A percentile compares a stretch with the other conserved stretches of the same genome.
Evolutionary conservation across 2,888 invertebrate species (phyloP).

Genomic region (Trichogramma evanescens): DNA sequence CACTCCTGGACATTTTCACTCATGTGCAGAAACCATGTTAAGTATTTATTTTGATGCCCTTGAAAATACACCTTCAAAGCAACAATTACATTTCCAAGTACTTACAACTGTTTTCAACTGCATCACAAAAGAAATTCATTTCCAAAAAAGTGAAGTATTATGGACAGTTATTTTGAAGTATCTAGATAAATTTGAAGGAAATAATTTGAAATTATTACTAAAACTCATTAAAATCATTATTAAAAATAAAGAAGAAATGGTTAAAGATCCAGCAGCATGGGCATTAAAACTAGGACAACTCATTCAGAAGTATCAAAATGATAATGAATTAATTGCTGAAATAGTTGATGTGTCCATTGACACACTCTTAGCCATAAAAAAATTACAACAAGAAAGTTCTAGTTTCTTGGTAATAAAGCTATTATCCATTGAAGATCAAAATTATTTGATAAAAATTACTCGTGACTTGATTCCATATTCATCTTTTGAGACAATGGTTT

Average conservation of each 20-base stretch:
- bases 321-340: constrained; percentile 26
- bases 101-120: constrained; percentile 60
- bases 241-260: constrained; percentile 55
- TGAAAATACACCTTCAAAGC: constrained; percentile 44
- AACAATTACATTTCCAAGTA: constrained; percentile 57
- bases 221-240: constrained; percentile 51
- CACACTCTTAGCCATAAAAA: constrained; percentile 51
- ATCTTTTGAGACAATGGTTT: constrained; percentile 65
- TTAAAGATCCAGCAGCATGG: constrained; percentile 56
- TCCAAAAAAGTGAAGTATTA: constrained; percentile 59
- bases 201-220: constrained; percentile 47
- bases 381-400: constrained; percentile 66
- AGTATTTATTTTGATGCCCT: constrained; percentile 61
- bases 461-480: constrained; percentile 60
- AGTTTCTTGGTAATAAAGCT: constrained; percentile 62
- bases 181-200: constrained; percentile 41
- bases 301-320: constrained; percentile 27
- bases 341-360: constrained; percentile 30
- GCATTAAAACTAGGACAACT: constrained; percentile 50
- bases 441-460: constrained; percentile 59
- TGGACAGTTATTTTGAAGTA: constrained; percentile 55
- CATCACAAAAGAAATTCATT: constrained; percentile 57
- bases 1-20: constrained; percentile 77
- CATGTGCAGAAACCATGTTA: constrained; percentile 67
- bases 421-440: constrained; percentile 53